Evolutionary conservation across 1,140 invertebrate species (phyloP).

Genomic region (Cotesia vestalis): DNA sequence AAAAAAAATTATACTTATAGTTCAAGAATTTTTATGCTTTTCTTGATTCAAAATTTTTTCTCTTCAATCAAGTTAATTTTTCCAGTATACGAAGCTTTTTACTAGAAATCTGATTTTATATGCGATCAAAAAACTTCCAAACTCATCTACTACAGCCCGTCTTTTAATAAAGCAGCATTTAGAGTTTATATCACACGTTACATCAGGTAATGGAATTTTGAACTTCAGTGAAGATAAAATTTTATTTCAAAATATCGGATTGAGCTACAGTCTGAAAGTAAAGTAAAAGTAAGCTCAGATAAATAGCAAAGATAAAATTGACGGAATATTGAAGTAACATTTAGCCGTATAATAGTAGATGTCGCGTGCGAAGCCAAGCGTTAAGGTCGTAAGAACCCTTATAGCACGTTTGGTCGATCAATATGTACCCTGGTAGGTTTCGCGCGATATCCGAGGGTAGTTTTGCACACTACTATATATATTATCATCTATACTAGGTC

Average conservation of each 20-base stretch:
- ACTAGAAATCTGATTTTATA: no score
- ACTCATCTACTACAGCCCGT: no score
- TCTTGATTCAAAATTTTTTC: no score
- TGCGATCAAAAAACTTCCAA: no score
- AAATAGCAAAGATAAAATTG: background rate
- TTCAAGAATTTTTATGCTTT: no score
- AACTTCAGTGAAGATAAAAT: no score
- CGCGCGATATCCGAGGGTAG: constrained; percentile 23
- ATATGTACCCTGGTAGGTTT: constrained; percentile 30
- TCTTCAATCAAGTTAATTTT: no score
- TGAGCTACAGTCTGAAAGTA: background rate
- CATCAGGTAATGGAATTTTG: no score
- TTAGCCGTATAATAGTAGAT: constrained; percentile 20
- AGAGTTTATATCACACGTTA: no score
- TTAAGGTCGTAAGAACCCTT: constrained; percentile 27
- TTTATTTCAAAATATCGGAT: background rate
- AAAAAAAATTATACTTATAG: no score
- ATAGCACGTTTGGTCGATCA: constrained; percentile 21
- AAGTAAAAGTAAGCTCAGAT: background rate
- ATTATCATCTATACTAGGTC: constrained; percentile 11
- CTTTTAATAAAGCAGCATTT: no score
- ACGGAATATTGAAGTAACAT: constrained; percentile 1
- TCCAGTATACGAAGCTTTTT: no score
- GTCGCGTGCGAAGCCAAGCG: constrained; percentile 30
- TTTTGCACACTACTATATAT: constrained; percentile 17